phyloP scores from a whole-genome alignment of 2,888 invertebrate species.

The Agrochola circellaris region DNA sequence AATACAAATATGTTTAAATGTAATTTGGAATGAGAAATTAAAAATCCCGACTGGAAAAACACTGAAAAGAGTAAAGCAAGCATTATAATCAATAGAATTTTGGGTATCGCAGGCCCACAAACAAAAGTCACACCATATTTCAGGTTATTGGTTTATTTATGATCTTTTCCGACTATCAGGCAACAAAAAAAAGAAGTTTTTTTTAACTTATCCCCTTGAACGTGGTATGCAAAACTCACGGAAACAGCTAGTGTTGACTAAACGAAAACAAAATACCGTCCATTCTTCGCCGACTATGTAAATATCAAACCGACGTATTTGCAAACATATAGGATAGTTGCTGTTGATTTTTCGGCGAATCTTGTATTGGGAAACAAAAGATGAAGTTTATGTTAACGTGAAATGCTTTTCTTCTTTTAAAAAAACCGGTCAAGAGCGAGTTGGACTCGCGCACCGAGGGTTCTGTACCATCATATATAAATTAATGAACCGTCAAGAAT shows the following conservation, averaged over 20 bases:
- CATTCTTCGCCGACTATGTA: constrained; percentile 14
- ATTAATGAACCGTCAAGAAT: too few relatives aligned
- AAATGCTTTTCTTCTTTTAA: not conserved
- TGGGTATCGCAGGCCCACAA: too few relatives aligned
- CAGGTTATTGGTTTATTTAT: not conserved
- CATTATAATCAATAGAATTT: too few relatives aligned
- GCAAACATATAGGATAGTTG: constrained; percentile 32
- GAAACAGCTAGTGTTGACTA: not conserved
- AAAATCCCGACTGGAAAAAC: too few relatives aligned
- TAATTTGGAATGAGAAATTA: too few relatives aligned
- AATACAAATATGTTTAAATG: too few relatives aligned
- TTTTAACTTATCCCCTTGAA: not conserved
- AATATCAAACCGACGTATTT: constrained; percentile 42
- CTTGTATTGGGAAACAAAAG: constrained; percentile 12
- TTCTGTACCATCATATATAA: too few relatives aligned
- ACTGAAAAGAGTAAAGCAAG: too few relatives aligned
- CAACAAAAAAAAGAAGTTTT: not conserved
- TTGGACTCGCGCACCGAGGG: too few relatives aligned
- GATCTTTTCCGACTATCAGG: not conserved
- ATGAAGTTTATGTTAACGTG: not conserved
- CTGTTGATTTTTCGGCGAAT: constrained; percentile 31
- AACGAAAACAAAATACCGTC: constrained; percentile 41
- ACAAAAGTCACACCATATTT: too few relatives aligned
- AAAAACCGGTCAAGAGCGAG: too few relatives aligned
- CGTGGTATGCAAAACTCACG: not conserved